Evolutionary conservation across 2,888 invertebrate species (phyloP).

Genomic region (Unio pictorum): DNA sequence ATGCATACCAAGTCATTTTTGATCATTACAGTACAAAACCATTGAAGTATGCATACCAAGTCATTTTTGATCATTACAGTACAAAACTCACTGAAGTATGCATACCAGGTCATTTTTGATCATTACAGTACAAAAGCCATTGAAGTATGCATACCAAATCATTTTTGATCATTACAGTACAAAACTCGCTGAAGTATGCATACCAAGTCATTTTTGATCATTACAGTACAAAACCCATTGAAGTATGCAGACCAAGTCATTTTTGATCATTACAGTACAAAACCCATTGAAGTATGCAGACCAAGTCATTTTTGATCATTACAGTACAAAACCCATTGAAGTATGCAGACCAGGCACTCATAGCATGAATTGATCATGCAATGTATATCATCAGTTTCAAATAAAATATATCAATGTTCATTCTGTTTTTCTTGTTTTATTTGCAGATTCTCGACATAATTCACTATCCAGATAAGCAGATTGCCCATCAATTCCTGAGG

Average conservation of each 20-base stretch:
- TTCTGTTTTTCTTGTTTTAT: not conserved
- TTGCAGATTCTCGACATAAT: slow-evolving; percentile 55
- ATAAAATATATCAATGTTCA: not conserved
- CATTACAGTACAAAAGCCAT: too few species aligned
- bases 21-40: too few species aligned
- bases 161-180: too few species aligned
- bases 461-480: slow-evolving; percentile 35
- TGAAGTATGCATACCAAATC: too few species aligned
- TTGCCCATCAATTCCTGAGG: slow-evolving; percentile 42
- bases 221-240: not conserved
- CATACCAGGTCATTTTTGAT: too few species aligned
- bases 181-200: too few species aligned
- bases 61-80: too few species aligned
- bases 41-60: too few species aligned
- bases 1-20: too few species aligned
- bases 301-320: not conserved
- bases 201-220: not conserved
- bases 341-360: not conserved
- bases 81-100: too few species aligned
- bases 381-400: not conserved
- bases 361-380: not conserved
- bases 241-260: not conserved
- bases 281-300: not conserved
- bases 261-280: not conserved
- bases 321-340: too few species aligned